These are phyloP conservation scores for Dermolepida albohirtum DNA, from an alignment of 2,888 invertebrate species.

Conservation along the genomic window DNA sequence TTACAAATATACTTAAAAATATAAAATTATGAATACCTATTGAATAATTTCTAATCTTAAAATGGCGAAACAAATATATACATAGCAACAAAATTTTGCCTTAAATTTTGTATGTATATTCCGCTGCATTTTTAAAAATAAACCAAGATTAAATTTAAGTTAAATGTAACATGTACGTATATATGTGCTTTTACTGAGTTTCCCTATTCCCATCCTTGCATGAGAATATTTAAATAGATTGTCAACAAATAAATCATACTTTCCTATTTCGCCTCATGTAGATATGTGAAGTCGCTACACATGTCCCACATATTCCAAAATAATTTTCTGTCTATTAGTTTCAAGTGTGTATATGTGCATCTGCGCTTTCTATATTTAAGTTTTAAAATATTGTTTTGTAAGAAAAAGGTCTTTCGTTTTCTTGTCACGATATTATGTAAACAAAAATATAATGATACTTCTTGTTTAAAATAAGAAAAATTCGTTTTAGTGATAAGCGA, in stretches of 20 bases:
- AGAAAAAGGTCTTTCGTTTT: neutral
- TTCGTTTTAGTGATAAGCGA: no score
- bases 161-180: neutral
- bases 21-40: no score
- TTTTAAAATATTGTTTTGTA: neutral
- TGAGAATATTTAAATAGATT: constrained; percentile 12
- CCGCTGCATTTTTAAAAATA: no score
- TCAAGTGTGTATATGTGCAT: neutral
- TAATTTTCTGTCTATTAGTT: neutral
- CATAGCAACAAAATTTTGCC: no score
- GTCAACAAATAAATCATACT: constrained; percentile 8
- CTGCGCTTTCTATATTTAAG: neutral
- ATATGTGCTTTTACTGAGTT: neutral
- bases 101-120: no score
- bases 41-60: no score
- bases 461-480: no score
- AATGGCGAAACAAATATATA: no score
- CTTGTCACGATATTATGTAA: no score
- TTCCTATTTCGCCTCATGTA: neutral
- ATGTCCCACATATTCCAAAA: constrained; percentile 1
- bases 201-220: constrained; percentile 1
- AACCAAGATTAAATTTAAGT: no score
- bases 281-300: neutral
- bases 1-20: no score
- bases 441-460: no score